Evolutionary conservation across 35 echinoderm and acorn worm genomes (phyloP), one percentile per base, ranked within the genome.

Genomic region (Ophioderma brevispina): DNA sequence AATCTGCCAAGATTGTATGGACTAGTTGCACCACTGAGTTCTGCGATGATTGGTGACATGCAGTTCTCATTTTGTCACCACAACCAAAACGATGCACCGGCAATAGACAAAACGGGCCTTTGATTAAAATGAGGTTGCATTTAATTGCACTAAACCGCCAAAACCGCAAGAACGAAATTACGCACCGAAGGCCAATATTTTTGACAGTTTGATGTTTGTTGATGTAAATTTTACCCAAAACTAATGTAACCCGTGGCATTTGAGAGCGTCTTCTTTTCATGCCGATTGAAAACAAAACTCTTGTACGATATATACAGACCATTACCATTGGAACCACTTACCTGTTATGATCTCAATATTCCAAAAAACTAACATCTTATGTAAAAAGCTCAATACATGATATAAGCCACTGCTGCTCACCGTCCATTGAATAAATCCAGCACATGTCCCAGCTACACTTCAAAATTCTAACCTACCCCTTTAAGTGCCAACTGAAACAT

Each of bases 121-220:
- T 13, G 36, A 33, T 43, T 56, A 10, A 83, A 33, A 21, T 90
- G 40, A 1, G 21, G 23, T 40, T 52, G 34, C 21, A 10, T 30
- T 77, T 83, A 76, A 8, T 18, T 19, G 84, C 40, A 28, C 84
- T 90, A 40, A 82, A 39, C 13, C n/a, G n/a, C 4, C 1, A 90
- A 30, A 28, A 79, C 75, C 10, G 18, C 1, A 1, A 90, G 21
- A 0, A 90, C 88, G 0, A 90, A 55, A 3, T 55, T 31, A 0
- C 88, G 36, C 3, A 90, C 63, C 14, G 84, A 38, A 0, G 25
- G 25, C 88, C n/a, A n/a, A 90, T 90, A 82, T 90, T 1, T 40
- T 3, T 0, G 88, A 80, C 38, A 79, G 84, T 15, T 31, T 0
- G 88, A 59, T 3, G 82, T 59, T 36, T 85, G 40, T 85, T 85